Evolutionary conservation across 2,888 invertebrate species (phyloP).

Genomic region (Ophonus ardosiacus): DNA sequence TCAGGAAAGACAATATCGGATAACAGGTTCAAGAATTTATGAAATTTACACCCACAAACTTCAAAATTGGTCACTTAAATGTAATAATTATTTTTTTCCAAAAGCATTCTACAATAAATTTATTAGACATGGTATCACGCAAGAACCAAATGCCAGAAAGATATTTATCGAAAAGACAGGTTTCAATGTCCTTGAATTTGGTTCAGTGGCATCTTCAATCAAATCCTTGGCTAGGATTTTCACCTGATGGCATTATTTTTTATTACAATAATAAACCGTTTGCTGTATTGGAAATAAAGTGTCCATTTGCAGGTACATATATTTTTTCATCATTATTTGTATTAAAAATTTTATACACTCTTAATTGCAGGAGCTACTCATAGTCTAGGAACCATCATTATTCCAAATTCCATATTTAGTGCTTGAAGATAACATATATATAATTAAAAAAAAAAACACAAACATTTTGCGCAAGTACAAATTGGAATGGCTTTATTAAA

Average conservation of each 20-base stretch:
- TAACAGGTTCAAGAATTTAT: conserved; percentile 37
- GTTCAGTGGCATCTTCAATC: not conserved
- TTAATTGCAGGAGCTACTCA: conserved; percentile 4
- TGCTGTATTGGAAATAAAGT: conserved; percentile 28
- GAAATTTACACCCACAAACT: conserved; percentile 26
- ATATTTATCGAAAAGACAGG: not conserved
- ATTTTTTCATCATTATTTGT: not conserved
- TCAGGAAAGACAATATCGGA: not conserved
- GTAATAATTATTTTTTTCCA: conserved; percentile 35
- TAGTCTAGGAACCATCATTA: too few species aligned
- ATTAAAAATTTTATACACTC: not conserved
- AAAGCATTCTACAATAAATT: conserved; percentile 17
- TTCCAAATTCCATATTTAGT: too few species aligned
- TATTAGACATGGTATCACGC: conserved; percentile 11
- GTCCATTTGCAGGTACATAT: conserved; percentile 1
- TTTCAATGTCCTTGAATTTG: conserved; percentile 19
- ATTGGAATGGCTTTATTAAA: conserved; percentile 65
- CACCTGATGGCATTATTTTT: conserved; percentile 36
- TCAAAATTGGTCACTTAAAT: conserved; percentile 25
- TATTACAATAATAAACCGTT: conserved; percentile 16
- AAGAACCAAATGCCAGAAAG: conserved; percentile 29
- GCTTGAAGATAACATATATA: too few species aligned
- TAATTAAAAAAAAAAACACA: conserved; percentile 62
- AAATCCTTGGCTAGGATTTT: conserved; percentile 46
- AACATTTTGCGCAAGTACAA: conserved; percentile 65